phyloP scores from a whole-genome alignment of 2,888 invertebrate genomes.

The Drosophila neotestacea region DNA sequence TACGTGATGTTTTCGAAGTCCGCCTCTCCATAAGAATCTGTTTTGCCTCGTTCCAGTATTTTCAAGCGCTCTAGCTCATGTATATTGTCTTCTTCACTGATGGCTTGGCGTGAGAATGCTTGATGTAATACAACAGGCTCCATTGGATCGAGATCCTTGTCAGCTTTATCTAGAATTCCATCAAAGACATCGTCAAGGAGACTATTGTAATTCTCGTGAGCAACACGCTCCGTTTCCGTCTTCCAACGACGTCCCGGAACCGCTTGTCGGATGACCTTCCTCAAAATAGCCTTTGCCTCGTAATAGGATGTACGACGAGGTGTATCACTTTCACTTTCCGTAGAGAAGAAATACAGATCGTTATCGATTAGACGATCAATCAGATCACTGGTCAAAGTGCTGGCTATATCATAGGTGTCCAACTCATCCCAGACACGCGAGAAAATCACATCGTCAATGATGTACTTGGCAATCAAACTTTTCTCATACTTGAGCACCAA shows the following conservation, averaged over 20 bases:
- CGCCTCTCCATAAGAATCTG: background rate
- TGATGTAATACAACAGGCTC: constrained; percentile 20
- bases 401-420: constrained; percentile 70
- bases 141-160: background rate
- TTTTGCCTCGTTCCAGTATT: background rate
- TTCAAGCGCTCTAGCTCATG: background rate
- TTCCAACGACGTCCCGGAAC: constrained; percentile 81
- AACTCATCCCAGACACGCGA: constrained; percentile 85
- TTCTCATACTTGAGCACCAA: constrained; percentile 57
- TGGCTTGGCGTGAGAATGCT: background rate
- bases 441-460: constrained; percentile 84
- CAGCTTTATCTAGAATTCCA: constrained; percentile 14
- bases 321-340: constrained; percentile 64
- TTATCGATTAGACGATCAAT: constrained; percentile 78
- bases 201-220: constrained; percentile 62
- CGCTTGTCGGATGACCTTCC: constrained; percentile 75
- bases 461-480: constrained; percentile 50
- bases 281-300: constrained; percentile 74
- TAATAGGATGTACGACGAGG: constrained; percentile 24
- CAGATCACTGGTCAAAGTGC: constrained; percentile 58
- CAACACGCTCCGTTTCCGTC: constrained; percentile 67
- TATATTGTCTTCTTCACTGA: constrained; percentile 29
- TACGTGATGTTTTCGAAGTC: background rate
- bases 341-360: constrained; percentile 69
- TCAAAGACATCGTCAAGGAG: constrained; percentile 71